These are phyloP conservation scores for Aurelia sp. DNA, from an alignment of 30 jellyfish, hydroid and myxozoan species.

Conservation along the genomic window DNA sequence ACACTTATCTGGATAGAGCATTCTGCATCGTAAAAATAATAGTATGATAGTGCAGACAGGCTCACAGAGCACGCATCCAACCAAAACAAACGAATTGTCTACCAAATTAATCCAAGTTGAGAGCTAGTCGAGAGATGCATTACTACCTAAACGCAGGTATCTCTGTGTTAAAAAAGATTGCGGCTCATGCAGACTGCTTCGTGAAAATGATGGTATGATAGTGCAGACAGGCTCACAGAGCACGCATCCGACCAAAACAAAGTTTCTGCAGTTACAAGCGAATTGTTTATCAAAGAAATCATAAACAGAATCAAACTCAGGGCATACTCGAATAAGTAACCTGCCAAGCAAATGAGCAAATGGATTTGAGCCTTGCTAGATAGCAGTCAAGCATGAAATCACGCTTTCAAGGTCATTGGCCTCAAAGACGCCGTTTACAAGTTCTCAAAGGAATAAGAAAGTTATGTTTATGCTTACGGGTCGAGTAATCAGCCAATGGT, in stretches of 20 bases:
- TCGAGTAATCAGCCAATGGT: slow-evolving; percentile 27
- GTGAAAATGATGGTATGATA: background rate
- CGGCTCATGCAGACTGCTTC: background rate
- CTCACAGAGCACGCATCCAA: too few species aligned
- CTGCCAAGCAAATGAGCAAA: slow-evolving; percentile 34
- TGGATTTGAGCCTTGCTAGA: background rate
- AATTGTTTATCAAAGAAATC: background rate
- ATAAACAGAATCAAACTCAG: slow-evolving; percentile 10
- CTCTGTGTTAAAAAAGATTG: too few species aligned
- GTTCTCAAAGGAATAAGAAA: background rate
- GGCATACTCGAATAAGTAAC: background rate
- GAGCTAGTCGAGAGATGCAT: too few species aligned
- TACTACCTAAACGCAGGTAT: background rate
- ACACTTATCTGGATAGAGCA: too few species aligned
- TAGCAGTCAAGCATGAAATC: slow-evolving; percentile 14
- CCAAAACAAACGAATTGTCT: too few species aligned
- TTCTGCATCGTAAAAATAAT: too few species aligned
- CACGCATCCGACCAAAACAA: too few species aligned
- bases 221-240: background rate
- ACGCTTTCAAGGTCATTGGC: slow-evolving; percentile 9
- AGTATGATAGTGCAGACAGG: too few species aligned
- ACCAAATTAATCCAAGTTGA: too few species aligned
- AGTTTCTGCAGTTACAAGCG: too few species aligned
- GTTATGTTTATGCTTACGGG: slow-evolving; percentile 2
- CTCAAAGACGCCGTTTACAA: slow-evolving; percentile 9